A percentile compares a stretch with the other conserved stretches of the same genome.
Evolutionary conservation across 2,113 vertebrate genomes (phyloP).

Genomic region (Charina bottae): DNA sequence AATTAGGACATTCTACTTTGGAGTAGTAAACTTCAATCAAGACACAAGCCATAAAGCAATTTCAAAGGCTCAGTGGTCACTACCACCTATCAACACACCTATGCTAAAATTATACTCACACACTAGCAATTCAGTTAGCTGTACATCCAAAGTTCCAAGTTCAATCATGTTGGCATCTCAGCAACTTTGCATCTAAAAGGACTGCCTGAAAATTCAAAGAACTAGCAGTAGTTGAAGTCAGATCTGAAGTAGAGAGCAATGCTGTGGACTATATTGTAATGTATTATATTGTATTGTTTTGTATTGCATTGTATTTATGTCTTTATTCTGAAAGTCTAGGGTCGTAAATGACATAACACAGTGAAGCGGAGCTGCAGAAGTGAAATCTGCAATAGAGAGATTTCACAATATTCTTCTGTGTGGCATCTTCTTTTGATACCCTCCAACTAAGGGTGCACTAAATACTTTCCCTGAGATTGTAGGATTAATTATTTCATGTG

Average conservation of each 20-base stretch:
- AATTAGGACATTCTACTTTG: not conserved
- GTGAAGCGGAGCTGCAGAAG: not conserved
- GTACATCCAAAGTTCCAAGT: not conserved
- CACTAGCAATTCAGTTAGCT: not conserved
- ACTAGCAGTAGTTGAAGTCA: not conserved
- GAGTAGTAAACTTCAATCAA: not conserved
- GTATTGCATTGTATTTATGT: not conserved
- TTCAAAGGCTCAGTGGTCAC: not conserved
- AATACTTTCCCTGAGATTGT: not conserved
- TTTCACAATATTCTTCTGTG: not conserved
- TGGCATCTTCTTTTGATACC: not conserved
- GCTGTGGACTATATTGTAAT: not conserved
- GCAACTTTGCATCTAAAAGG: not conserved
- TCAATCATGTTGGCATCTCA: not conserved
- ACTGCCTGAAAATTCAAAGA: not conserved
- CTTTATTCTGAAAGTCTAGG: not conserved
- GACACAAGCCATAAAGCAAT: not conserved
- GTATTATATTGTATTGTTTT: not conserved
- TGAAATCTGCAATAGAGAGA: not conserved
- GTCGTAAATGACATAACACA: not conserved
- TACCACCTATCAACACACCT: not conserved
- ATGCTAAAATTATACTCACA: not conserved
- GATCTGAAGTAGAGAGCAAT: not conserved
- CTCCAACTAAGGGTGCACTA: not conserved
- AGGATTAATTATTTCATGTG: not conserved